Evolutionary conservation across 2,113 vertebrate species (phyloP).

Genomic region (Lepidothrix coronata): DNA sequence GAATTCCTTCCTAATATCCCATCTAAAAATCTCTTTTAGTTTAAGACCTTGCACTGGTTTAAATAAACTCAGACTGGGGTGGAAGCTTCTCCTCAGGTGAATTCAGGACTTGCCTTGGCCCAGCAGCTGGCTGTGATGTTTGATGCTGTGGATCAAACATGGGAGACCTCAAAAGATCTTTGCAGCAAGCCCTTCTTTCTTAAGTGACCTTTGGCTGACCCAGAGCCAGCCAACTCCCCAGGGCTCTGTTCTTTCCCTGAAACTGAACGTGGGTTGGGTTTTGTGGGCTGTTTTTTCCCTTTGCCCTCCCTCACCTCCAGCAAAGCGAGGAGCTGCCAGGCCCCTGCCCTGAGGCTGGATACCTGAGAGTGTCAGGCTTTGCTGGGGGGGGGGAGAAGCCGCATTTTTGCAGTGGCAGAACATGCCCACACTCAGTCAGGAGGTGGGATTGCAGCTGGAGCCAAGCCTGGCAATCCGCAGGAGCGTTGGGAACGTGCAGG

Average conservation of each 20-base stretch:
- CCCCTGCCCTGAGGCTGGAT: background rate
- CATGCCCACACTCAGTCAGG: background rate
- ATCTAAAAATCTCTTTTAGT: background rate
- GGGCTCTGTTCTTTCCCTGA: background rate
- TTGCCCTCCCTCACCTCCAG: background rate
- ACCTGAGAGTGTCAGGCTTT: background rate
- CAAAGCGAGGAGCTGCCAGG: background rate
- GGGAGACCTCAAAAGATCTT: background rate
- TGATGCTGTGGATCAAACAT: background rate
- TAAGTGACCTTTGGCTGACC: constrained; percentile 26
- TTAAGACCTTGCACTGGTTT: background rate
- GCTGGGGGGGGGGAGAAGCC: background rate
- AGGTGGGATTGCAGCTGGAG: background rate
- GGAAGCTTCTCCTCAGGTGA: background rate
- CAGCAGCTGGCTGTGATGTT: background rate
- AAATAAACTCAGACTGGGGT: background rate
- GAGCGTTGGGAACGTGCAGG: background rate
- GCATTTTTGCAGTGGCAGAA: background rate
- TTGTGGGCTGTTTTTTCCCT: background rate
- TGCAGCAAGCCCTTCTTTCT: background rate
- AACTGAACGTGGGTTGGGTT: background rate
- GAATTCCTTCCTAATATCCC: background rate
- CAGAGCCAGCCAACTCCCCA: background rate
- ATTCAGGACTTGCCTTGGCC: background rate
- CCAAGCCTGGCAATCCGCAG: background rate